Percentiles rank a stretch among this genome's conserved stretches.
Conservation (phyloP, 1,140 invertebrate genomes). For the Listronotus oregonensis region DNA sequence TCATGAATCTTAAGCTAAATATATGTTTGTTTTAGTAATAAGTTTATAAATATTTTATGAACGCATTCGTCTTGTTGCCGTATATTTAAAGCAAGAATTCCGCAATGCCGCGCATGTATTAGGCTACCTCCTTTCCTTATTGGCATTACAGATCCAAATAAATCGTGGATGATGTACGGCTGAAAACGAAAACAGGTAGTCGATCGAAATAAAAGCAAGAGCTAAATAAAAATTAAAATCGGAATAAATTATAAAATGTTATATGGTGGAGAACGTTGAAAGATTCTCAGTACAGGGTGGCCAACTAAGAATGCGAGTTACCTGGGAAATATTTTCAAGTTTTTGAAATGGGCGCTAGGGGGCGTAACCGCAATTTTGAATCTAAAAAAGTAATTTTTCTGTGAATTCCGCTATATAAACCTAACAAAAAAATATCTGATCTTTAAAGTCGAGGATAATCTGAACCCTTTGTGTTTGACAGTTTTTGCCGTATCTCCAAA, state of each 20-base stretch:
- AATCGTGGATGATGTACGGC: constrained; percentile 20
- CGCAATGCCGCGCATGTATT: constrained; percentile 21
- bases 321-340: too few species aligned
- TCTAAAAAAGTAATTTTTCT: too few species aligned
- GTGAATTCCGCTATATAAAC: too few species aligned
- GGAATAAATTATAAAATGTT: constrained; percentile 1
- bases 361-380: too few species aligned
- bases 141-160: constrained; percentile 16
- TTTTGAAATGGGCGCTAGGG: too few species aligned
- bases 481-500: too few species aligned
- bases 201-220: constrained; percentile 9
- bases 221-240: constrained; percentile 1
- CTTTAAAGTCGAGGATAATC: too few species aligned
- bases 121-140: constrained; percentile 12
- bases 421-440: too few species aligned
- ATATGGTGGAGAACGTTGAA: background rate
- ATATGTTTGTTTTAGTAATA: constrained; percentile 40
- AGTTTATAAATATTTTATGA: constrained; percentile 40
- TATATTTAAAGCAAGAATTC: constrained; percentile 24
- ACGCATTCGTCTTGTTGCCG: constrained; percentile 27
- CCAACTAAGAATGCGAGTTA: too few species aligned
- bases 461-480: too few species aligned
- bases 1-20: constrained; percentile 28
- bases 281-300: too few species aligned
- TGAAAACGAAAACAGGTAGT: constrained; percentile 16